These are phyloP conservation scores for Brachyhypopomus gauderio DNA, from an alignment of 2,113 vertebrate genomes.

Conservation along the genomic window DNA sequence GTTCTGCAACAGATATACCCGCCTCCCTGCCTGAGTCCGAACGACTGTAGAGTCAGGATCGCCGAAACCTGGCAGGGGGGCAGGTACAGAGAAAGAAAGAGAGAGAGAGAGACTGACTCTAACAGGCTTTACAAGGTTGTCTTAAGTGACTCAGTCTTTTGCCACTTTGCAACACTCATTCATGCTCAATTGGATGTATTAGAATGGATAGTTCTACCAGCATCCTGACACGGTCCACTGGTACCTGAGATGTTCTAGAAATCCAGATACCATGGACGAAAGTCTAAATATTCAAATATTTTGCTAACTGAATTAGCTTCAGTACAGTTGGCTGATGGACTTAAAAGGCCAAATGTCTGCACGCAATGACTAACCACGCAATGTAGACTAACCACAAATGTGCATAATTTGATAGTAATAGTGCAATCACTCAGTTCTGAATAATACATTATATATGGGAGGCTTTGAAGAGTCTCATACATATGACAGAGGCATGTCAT, in stretches of 20 bases:
- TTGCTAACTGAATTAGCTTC: not conserved
- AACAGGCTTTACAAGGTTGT: slow-evolving; percentile 68
- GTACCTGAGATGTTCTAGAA: not conserved
- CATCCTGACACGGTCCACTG: not conserved
- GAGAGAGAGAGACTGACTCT: slow-evolving; percentile 49
- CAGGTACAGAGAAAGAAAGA: slow-evolving; percentile 9
- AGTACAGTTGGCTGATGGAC: too few species aligned
- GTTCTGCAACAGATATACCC: slow-evolving; percentile 61
- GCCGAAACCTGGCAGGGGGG: slow-evolving; percentile 41
- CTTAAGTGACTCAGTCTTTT: slow-evolving; percentile 1
- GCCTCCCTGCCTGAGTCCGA: not conserved
- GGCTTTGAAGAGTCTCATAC: too few species aligned
- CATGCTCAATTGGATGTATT: not conserved
- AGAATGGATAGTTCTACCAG: not conserved
- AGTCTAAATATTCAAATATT: not conserved
- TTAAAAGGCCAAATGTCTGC: too few species aligned
- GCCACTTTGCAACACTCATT: not conserved
- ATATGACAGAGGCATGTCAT: too few species aligned
- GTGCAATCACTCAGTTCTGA: too few species aligned
- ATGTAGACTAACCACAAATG: too few species aligned
- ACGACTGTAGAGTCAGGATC: slow-evolving; percentile 5
- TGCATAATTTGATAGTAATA: too few species aligned
- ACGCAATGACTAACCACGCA: too few species aligned
- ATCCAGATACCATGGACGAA: not conserved
- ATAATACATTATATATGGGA: too few species aligned